These are phyloP conservation scores for Arion vulgaris DNA, from an alignment of 1,140 invertebrate species.

Conservation along the genomic window DNA sequence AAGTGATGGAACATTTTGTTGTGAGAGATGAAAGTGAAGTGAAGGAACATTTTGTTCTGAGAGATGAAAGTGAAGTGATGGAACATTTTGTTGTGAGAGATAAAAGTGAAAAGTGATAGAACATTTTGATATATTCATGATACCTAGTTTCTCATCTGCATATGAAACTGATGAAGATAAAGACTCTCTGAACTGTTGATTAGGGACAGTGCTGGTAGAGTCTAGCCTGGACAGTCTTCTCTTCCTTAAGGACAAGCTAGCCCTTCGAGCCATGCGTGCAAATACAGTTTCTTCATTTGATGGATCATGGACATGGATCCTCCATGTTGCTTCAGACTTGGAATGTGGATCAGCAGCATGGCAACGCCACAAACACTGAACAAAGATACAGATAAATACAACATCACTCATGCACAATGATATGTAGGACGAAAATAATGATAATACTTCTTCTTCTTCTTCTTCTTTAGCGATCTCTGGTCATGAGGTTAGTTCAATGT, in stretches of 20 bases:
- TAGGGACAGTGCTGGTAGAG: constrained; percentile 36
- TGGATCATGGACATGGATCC: constrained; percentile 67
- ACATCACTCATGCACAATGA: too few species aligned
- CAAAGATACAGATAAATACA: background rate
- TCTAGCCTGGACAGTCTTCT: constrained; percentile 52
- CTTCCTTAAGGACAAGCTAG: constrained; percentile 58
- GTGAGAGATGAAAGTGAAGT: too few species aligned
- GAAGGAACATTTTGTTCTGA: too few species aligned
- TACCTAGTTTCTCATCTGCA: constrained; percentile 48
- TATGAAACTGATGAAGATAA: constrained; percentile 48
- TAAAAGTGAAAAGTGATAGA: too few species aligned
- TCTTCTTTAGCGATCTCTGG: too few species aligned
- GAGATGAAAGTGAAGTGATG: too few species aligned
- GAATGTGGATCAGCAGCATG: constrained; percentile 79
- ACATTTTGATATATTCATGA: too few species aligned
- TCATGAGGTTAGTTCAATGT: too few species aligned
- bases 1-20: too few species aligned
- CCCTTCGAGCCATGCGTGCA: constrained; percentile 59
- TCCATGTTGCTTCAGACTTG: constrained; percentile 70
- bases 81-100: too few species aligned
- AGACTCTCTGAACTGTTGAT: constrained; percentile 46
- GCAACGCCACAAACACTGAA: constrained; percentile 95
- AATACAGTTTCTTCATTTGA: constrained; percentile 52
- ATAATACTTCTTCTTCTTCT: too few species aligned
- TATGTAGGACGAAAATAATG: too few species aligned